phyloP scores from a whole-genome alignment of 2,888 invertebrate genomes.

The Lycocerus yunnanus region DNA sequence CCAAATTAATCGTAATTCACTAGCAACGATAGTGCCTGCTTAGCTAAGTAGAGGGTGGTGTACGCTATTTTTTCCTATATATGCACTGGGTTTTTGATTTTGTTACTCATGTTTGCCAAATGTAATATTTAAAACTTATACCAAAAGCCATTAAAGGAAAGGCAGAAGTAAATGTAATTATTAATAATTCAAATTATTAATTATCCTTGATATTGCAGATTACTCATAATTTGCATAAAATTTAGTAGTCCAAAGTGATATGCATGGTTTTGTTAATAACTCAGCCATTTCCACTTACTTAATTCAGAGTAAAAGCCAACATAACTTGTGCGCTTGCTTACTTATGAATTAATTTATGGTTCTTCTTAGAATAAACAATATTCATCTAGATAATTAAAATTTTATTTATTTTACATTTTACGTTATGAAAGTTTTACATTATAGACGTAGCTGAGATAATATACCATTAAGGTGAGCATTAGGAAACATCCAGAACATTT shows the following conservation, averaged over 20 bases:
- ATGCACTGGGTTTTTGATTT: too few species aligned
- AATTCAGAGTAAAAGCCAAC: neutral
- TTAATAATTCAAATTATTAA: neutral
- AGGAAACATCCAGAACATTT: conserved; percentile 12
- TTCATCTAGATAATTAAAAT: neutral
- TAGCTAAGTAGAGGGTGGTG: too few species aligned
- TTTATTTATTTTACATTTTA: neutral
- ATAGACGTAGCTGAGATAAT: neutral
- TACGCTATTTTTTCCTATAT: too few species aligned
- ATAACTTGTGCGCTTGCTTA: neutral
- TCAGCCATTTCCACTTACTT: neutral
- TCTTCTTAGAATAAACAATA: neutral
- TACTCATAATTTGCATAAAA: neutral
- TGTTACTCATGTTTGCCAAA: too few species aligned
- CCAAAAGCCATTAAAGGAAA: neutral
- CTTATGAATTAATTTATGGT: neutral
- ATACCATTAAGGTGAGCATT: conserved; percentile 4
- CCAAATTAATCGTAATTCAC: too few species aligned
- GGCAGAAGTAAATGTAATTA: neutral
- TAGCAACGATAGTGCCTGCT: too few species aligned
- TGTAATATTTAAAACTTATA: too few species aligned
- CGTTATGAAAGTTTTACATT: neutral
- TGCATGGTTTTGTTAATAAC: neutral
- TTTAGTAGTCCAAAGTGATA: neutral
- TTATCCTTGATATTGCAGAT: neutral